Percentiles rank a stretch among this genome's conserved stretches.
Conservation (phyloP, 1,140 invertebrate species). For the Leptopilina boulardi region DNA sequence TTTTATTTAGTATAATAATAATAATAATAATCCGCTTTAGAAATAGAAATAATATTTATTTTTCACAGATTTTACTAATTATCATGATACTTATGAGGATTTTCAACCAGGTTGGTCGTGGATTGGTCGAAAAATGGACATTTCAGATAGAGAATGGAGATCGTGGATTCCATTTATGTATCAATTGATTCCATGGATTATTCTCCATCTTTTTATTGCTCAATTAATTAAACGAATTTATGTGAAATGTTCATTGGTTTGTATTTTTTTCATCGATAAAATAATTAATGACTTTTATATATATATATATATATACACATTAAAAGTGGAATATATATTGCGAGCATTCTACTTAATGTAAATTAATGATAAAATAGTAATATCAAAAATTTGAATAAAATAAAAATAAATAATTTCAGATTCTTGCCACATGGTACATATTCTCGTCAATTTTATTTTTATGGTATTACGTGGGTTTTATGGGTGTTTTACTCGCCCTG, state of each 20-base stretch:
- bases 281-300: constrained; percentile 24
- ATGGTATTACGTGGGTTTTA: constrained; percentile 60
- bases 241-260: constrained; percentile 46
- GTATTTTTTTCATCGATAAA: constrained; percentile 33
- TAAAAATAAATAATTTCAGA: constrained; percentile 63
- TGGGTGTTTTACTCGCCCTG: constrained; percentile 64
- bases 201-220: constrained; percentile 68
- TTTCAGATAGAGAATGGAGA: constrained; percentile 78
- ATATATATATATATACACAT: constrained; percentile 32
- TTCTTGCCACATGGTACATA: constrained; percentile 66
- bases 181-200: constrained; percentile 69
- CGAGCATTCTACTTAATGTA: no score
- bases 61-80: constrained; percentile 64
- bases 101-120: constrained; percentile 72
- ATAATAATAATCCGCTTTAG: no score
- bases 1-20: background rate
- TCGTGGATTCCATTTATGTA: constrained; percentile 71
- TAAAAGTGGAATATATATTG: no score
- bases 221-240: constrained; percentile 62
- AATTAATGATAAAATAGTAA: no score
- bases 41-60: no score
- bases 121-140: constrained; percentile 73
- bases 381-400: no score
- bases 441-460: constrained; percentile 62
- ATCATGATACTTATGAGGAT: constrained; percentile 64